Evolutionary conservation across 2,797 vertebrate species (phyloP), one percentile per base, ranked within the genome.

Genomic region (Falco novaeseelandiae): DNA sequence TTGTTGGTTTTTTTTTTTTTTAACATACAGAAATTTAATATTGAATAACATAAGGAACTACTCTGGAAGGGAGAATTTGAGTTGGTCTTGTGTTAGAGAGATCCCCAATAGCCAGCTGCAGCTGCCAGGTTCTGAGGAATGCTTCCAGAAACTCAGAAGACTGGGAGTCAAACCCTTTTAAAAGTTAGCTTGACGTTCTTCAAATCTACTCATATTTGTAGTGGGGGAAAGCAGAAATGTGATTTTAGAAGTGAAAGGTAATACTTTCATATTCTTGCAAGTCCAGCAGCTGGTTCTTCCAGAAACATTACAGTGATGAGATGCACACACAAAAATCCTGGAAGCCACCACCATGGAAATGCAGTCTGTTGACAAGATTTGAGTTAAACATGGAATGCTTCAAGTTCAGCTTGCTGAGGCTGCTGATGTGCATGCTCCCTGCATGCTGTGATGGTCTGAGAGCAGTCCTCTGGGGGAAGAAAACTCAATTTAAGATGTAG

Each of bases 241-340:
- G 34, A 23, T 67, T 95, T 59, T 78, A 42, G 59, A 88, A 86
- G 19, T 40, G 42, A 84, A 81, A 44, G 61, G 30, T 72, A 88
- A 61, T 30, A 16, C 26, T 74, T 88, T 2, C 3, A 1, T 81
- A 58, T 88, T 94, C 62, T 93, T 72, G 38, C 23, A 93, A 94
- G 49, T 78, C 57, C 92, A 82, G 77, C 57, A 88, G 72, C 69
- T 94, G 89, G 13, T 90, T 94, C n/a, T 74, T 65, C 29, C 49
- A 71, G 79, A 78, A 94, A 42, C 27, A 26, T 19, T 55, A 59
- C 49, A 48, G 18, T 13, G 59, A 38, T 70, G 57, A 93, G 61
- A 55, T 4, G 10, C 20, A n/a, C 11, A 29, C 2, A 1, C 29
- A 51, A 21, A 62, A 76, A 62, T 82, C 48, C 79, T 77, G 46